Evolutionary conservation across 2,797 vertebrate species (phyloP).

Genomic region (Pangasius djambal): DNA sequence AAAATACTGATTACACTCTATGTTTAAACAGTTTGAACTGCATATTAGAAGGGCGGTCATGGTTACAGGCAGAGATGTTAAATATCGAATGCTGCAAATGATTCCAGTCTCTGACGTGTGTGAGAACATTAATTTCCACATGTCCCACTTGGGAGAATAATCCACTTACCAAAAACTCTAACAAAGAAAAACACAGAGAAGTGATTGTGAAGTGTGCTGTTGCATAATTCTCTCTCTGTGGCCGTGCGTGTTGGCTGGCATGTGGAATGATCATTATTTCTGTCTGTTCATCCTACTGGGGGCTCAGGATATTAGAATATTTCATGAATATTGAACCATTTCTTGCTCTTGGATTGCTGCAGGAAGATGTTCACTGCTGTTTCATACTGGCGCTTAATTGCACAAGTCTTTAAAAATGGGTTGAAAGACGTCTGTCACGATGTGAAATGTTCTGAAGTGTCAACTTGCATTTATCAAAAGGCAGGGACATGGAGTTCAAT

Average conservation of each 20-base stretch:
- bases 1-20: conserved; percentile 65
- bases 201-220: conserved; percentile 52
- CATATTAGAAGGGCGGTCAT: conserved; percentile 65
- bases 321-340: conserved; percentile 64
- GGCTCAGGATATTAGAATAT: conserved; percentile 60
- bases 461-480: conserved; percentile 46
- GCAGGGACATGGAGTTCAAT: conserved; percentile 28
- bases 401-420: conserved; percentile 50
- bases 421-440: conserved; percentile 46
- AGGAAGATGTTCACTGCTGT: conserved; percentile 53
- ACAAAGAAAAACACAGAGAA: conserved; percentile 46
- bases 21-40: conserved; percentile 75
- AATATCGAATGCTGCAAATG: conserved; percentile 69
- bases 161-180: conserved; percentile 53
- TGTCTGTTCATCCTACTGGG: conserved; percentile 50
- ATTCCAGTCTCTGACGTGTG: conserved; percentile 63
- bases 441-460: conserved; percentile 55
- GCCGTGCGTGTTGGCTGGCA: conserved; percentile 54
- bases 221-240: conserved; percentile 61
- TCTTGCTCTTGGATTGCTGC: conserved; percentile 51
- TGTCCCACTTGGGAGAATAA: conserved; percentile 57
- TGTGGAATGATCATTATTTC: conserved; percentile 62
- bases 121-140: conserved; percentile 57
- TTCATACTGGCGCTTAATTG: conserved; percentile 60
- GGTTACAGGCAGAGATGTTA: conserved; percentile 59